phyloP scores from a whole-genome alignment of 2,113 vertebrate genomes.

The Carlito syrichta region DNA sequence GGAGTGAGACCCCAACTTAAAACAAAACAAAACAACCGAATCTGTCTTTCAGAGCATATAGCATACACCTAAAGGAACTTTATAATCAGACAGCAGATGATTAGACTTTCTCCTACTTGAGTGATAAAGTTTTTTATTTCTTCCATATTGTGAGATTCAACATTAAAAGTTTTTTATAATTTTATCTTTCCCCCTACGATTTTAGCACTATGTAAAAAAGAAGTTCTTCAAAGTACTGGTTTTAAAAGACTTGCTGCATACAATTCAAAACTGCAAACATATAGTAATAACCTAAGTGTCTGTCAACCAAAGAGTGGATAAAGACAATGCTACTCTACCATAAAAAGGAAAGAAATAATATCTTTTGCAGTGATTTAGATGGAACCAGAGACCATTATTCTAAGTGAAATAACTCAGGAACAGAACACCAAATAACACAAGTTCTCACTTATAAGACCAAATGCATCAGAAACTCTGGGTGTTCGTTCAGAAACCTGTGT shows the following conservation, averaged over 20 bases:
- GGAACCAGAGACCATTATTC: no score
- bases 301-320: no score
- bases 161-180: neutral
- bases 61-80: neutral
- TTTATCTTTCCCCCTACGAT: neutral
- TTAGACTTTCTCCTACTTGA: neutral
- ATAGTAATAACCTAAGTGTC: no score
- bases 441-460: no score
- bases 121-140: neutral
- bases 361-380: no score
- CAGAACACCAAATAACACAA: no score
- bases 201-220: neutral
- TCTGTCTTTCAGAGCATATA: neutral
- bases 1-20: no score
- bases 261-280: no score
- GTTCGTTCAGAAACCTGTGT: neutral
- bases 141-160: neutral
- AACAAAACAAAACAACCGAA: no score
- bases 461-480: neutral
- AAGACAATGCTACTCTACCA: no score
- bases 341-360: no score
- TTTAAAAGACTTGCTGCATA: neutral
- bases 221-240: neutral
- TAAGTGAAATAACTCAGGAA: no score
- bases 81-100: neutral